These are phyloP conservation scores for Anser brachyrhynchus DNA, from an alignment of 2,113 vertebrate species.

Conservation along the genomic window DNA sequence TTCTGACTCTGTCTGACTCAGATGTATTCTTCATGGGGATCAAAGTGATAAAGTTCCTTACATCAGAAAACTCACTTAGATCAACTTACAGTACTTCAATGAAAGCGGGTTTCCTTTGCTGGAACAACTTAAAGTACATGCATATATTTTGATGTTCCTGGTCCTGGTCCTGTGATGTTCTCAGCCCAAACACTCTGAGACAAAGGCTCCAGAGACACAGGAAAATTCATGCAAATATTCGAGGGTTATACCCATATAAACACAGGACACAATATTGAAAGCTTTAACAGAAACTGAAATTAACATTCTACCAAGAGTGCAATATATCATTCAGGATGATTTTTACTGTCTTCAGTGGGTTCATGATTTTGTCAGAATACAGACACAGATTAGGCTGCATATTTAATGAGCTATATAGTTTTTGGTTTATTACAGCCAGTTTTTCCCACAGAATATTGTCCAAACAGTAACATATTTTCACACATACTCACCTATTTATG, in stretches of 20 bases:
- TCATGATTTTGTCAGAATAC: background rate
- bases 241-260: background rate
- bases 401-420: background rate
- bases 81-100: slow-evolving; percentile 56
- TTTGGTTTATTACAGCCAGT: background rate
- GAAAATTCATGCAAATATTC: background rate
- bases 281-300: background rate
- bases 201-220: background rate
- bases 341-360: background rate
- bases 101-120: slow-evolving; percentile 41
- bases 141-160: slow-evolving; percentile 8
- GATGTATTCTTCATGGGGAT: slow-evolving; percentile 58
- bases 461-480: background rate
- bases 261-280: background rate
- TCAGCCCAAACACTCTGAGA: background rate
- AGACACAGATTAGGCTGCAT: background rate
- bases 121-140: slow-evolving; percentile 44
- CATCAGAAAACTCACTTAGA: slow-evolving; percentile 51
- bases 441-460: background rate
- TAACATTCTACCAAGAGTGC: background rate
- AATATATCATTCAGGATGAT: background rate
- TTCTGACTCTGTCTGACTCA: slow-evolving; percentile 26
- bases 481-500: background rate
- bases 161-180: slow-evolving; percentile 12
- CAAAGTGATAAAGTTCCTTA: slow-evolving; percentile 57